phyloP scores from a whole-genome alignment of 1,140 invertebrate genomes.

The Argopecten irradians region DNA sequence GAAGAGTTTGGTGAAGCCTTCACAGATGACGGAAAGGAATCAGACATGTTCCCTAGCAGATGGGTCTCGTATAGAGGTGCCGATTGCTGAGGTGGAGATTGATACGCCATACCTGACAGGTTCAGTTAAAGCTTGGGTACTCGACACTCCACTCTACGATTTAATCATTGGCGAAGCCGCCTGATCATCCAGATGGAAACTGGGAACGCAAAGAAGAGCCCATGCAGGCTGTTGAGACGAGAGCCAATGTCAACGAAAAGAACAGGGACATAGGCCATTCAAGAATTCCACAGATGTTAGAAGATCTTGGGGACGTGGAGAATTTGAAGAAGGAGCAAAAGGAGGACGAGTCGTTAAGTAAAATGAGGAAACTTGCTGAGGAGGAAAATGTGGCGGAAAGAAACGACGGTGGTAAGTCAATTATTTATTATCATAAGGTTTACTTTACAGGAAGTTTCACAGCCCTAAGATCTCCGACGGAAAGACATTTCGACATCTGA shows the following conservation, averaged over 20 bases:
- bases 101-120: constrained; percentile 25
- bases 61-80: no score
- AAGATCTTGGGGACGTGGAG: not conserved
- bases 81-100: not conserved
- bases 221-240: constrained; percentile 21
- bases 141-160: constrained; percentile 16
- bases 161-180: not conserved
- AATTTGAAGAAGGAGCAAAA: not conserved
- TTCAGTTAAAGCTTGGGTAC: not conserved
- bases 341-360: not conserved
- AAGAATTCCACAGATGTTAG: not conserved
- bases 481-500: not conserved
- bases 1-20: no score
- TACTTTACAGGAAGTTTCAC: constrained; percentile 16
- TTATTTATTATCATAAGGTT: not conserved
- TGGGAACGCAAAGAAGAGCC: not conserved
- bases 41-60: no score
- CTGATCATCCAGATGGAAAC: constrained; percentile 10
- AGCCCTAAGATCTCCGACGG: not conserved
- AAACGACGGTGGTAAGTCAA: not conserved
- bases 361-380: not conserved
- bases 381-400: not conserved
- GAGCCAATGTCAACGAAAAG: not conserved
- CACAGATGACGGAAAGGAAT: no score
- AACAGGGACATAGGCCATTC: not conserved